Base-by-base conservation (phyloP, 2,113 vertebrate species). In the Oceanodroma tethys region DNA sequence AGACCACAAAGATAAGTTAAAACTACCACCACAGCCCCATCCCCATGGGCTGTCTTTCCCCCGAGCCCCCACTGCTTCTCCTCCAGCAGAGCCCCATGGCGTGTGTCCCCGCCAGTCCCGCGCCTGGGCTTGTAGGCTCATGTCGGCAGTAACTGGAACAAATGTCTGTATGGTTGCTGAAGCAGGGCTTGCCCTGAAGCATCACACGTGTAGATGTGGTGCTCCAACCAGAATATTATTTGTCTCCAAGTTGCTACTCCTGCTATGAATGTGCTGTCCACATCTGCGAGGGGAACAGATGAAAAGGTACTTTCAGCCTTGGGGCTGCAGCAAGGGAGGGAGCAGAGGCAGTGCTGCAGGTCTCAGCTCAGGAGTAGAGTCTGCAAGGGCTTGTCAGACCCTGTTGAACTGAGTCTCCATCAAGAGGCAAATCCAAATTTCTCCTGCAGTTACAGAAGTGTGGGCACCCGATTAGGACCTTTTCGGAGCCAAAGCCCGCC, bases 71-170 rank as follows among this genome's bases (percentile, higher is more conserved):
- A 25, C 5, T 55, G n/a, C 8, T 71, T 10, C 38, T 40, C 7
- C 6, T 50, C 13, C 71, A 1, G 2, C 58, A 72, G 30, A 83
- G 29, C 17, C 67, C 13, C 45, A 14, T 0, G 0, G 10, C 0
- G 0, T 56, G 43, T 70, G 45, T 42, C 26, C 45, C n/a, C 13
- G 3, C 5, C 40, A 65, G 10, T 2, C 40, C 14, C 0, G 0
- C 1, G 1, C 48, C 70, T 36, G 56, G 42, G 27, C 11, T 82
- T 22, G 32, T 23, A 34, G 76, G 47, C 26, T 72, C 0, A 0
- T 16, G 27, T n/a, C 0, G 0, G 13, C n/a, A 15, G 21, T 20
- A 66, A 70, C 10, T 0, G 0, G 19, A 12, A 13, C 21, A 71
- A 68, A 71, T 10, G 6, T 16, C 30, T 8, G 1, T 38, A 20